Evolutionary conservation across 2,888 invertebrate genomes (phyloP), one percentile per base, ranked within the genome.

Genomic region (Chesias legatella): DNA sequence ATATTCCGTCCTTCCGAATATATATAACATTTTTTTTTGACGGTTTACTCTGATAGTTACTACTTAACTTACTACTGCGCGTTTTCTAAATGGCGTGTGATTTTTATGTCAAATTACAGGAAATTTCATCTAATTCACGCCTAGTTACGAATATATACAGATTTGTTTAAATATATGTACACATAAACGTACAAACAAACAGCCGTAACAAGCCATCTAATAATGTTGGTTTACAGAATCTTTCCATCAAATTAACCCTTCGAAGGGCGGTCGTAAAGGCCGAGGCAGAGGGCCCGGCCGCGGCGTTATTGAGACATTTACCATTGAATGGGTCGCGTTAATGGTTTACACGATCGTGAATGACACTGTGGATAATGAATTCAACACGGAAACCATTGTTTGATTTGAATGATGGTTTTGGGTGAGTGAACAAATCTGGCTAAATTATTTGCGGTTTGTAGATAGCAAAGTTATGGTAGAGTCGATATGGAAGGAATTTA

Each of bases 191-290:
- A 43, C 51, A 55, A 58, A 58, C 43, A 49, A 54, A 56, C 55
- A 60, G 33, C 36, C 66, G 65, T 62, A 60, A 63, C 67, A 60
- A 63, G 57, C 63, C 60, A 62, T 64, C 64, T 62, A 64, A 64
- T 61, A 63, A 59, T 60, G 67, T 52, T 61, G 63, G 65, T 68
- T 69, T 70, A 65, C 59, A 53, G 63, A 71, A 74, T 78, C 72
- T 79, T 83, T 81, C 77, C 79, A 72, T 72, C 71, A 73, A 78
- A 79, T 82, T 82, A 84, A 81, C 80, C 81, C 83, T 79, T 72
- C 69, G 72, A 67, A 73, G 64, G 69, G 72, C 32, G 46, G 66
- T 62, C 67, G 65, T 74, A 76, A 74, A 69, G 69, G 60, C 67
- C 65, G 54, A 56, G 49, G 35, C 54, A 51, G 59, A 64, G 66